Percentiles rank a stretch among this genome's conserved stretches.
Conservation (phyloP, 2,797 vertebrate species). For the Rhyacichthys aspro region DNA sequence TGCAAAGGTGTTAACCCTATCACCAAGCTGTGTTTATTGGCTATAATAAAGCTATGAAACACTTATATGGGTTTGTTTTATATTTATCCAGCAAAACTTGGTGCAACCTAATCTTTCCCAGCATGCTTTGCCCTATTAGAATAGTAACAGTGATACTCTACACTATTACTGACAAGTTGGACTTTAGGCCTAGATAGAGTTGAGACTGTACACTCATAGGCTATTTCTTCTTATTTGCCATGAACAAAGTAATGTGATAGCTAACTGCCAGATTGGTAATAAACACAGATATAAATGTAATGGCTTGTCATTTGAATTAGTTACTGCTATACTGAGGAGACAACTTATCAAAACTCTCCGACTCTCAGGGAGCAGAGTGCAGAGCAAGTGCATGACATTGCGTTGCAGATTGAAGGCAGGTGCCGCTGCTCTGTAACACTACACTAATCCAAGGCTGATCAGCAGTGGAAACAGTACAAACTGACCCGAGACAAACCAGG, state of each 20-base stretch:
- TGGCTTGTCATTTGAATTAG: neutral
- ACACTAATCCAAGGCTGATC: conserved; percentile 67
- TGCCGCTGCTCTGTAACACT: conserved; percentile 57
- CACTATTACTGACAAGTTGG: conserved; percentile 67
- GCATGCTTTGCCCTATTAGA: conserved; percentile 60
- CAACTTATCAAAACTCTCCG: conserved; percentile 14
- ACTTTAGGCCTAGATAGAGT: conserved; percentile 26
- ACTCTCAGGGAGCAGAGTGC: conserved; percentile 44
- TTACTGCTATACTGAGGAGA: neutral
- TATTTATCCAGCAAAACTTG: conserved; percentile 66
- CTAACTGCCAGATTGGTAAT: conserved; percentile 7
- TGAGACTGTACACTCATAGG: conserved; percentile 27
- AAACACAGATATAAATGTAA: conserved; percentile 4
- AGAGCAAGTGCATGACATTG: conserved; percentile 41
- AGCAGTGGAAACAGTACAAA: conserved; percentile 66
- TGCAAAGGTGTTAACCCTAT: conserved; percentile 8
- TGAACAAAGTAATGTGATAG: conserved; percentile 1
- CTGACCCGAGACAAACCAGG: conserved; percentile 59
- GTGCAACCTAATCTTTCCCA: conserved; percentile 60
- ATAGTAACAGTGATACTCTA: conserved; percentile 76
- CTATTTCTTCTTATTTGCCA: conserved; percentile 21
- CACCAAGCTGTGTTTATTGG: conserved; percentile 44
- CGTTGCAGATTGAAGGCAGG: conserved; percentile 54
- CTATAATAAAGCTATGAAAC: conserved; percentile 36
- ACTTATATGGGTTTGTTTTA: conserved; percentile 76